A percentile compares a stretch with the other conserved stretches of the same genome.
phyloP scores from a whole-genome alignment of 53 echinoderm and acorn worm genomes.

The Holothuria leucospilota region DNA sequence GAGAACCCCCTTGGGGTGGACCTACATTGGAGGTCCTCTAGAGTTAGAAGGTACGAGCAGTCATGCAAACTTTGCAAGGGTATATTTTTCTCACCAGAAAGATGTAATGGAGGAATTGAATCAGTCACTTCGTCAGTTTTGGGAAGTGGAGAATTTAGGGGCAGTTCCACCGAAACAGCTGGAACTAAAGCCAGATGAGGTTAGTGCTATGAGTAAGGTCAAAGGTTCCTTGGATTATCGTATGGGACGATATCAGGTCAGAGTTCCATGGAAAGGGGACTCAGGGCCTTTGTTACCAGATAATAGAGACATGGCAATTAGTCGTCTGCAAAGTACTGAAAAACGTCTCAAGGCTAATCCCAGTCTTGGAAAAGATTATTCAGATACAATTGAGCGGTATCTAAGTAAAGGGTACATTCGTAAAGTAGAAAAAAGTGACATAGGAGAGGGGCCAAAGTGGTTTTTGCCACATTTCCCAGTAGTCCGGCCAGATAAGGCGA shows the following conservation, averaged over 20 bases:
- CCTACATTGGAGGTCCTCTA: conserved; percentile 6
- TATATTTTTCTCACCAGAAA: neutral
- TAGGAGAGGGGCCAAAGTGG: neutral
- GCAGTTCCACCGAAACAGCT: conserved; percentile 10
- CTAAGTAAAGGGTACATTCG: conserved; percentile 18
- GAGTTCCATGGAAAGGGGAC: conserved; percentile 10
- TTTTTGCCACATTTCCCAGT: conserved; percentile 9
- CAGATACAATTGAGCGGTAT: conserved; percentile 11
- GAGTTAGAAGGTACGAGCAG: neutral
- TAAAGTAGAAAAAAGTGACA: neutral
- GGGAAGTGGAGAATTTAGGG: conserved; percentile 23
- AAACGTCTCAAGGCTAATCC: conserved; percentile 12
- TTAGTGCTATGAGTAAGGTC: neutral
- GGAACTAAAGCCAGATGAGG: conserved; percentile 3
- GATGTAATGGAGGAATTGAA: neutral
- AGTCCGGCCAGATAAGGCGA: neutral
- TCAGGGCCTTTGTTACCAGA: too few species aligned
- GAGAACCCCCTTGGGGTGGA: conserved; percentile 35
- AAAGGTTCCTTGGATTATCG: neutral
- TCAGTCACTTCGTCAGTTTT: conserved; percentile 10
- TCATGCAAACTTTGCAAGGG: conserved; percentile 1
- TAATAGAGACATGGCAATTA: neutral
- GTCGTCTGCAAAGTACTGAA: neutral
- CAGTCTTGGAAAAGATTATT: conserved; percentile 3
- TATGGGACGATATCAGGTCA: conserved; percentile 18